Percentiles rank a stretch among this genome's conserved stretches.
These are phyloP conservation scores for Pristionchus mayeri DNA, from an alignment of 2,888 invertebrate genomes.

Conservation along the genomic window DNA sequence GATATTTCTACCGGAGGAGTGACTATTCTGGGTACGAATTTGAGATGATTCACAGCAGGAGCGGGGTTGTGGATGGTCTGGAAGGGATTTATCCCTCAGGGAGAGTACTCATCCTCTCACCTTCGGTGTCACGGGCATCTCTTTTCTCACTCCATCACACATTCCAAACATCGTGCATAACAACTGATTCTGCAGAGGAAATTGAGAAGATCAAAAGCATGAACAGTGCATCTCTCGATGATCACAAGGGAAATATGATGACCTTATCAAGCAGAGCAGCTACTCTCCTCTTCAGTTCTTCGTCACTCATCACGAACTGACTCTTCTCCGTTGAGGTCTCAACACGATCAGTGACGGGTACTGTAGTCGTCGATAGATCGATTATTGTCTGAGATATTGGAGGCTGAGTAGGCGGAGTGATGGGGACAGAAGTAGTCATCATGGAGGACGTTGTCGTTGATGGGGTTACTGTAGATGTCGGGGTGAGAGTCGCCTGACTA, in stretches of 20 bases:
- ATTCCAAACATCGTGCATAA: slow-evolving; percentile 23
- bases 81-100: background rate
- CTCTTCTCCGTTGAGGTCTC: background rate
- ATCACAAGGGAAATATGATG: background rate
- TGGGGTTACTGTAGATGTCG: background rate
- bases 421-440: background rate
- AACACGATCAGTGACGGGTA: background rate
- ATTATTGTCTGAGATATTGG: background rate
- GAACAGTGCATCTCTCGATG: background rate
- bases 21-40: background rate
- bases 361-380: background rate
- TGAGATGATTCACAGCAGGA: background rate
- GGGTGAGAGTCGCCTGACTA: slow-evolving; percentile 9
- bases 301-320: background rate
- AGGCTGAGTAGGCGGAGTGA: background rate
- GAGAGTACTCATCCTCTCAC: background rate
- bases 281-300: background rate
- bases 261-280: background rate
- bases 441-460: background rate
- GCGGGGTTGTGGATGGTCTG: background rate
- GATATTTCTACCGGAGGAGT: background rate
- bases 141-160: background rate
- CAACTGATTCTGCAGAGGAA: slow-evolving; percentile 4
- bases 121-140: background rate
- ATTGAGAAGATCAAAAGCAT: background rate